Evolutionary conservation across 2,888 invertebrate species (phyloP).

Genomic region (Phrixothrix hirtus): DNA sequence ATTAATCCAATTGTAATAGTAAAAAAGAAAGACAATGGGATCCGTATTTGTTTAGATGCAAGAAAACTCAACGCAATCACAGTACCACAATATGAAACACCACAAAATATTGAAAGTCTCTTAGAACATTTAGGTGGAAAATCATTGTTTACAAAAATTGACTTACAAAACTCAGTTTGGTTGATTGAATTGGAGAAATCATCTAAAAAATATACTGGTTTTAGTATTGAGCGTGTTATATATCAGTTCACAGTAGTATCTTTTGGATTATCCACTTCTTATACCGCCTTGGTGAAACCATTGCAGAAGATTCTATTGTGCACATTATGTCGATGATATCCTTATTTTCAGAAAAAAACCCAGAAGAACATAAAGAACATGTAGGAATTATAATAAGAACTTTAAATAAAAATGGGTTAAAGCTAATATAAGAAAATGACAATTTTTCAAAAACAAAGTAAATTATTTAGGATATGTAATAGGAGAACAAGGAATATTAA

Average conservation of each 20-base stretch:
- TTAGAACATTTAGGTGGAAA: not conserved
- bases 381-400: no score
- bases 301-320: not conserved
- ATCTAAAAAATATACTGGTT: no score
- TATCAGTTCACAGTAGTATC: not conserved
- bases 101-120: not conserved
- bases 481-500: no score
- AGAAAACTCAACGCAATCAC: not conserved
- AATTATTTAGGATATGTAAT: no score
- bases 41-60: conserved; percentile 1
- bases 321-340: not conserved
- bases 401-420: not conserved
- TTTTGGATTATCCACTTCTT: no score
- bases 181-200: not conserved
- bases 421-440: not conserved
- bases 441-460: no score
- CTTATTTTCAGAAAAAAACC: not conserved
- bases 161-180: not conserved
- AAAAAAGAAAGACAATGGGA: not conserved
- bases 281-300: not conserved
- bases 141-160: not conserved
- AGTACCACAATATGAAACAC: not conserved
- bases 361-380: not conserved
- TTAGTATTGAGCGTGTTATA: not conserved
- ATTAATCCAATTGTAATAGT: not conserved